These are phyloP conservation scores for Acipenser transmontanus DNA, from an alignment of 2,797 vertebrate species.

Conservation along the genomic window DNA sequence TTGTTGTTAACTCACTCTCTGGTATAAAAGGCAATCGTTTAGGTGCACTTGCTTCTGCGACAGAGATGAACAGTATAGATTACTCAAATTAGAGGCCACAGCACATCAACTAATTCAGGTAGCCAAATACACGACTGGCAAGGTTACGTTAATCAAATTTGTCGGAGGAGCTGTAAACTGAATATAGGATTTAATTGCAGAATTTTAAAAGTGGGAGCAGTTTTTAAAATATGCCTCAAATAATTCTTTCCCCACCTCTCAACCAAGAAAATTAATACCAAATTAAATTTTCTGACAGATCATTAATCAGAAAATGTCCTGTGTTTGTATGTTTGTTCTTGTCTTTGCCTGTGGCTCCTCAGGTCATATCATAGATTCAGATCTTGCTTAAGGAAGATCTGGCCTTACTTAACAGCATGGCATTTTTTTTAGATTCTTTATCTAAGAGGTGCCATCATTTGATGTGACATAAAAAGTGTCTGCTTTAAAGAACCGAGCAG, in stretches of 20 bases:
- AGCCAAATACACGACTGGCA: too few species aligned
- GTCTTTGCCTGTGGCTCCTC: background rate
- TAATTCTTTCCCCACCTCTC: too few species aligned
- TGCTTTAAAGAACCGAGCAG: background rate
- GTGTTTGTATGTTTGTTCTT: background rate
- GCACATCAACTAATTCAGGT: too few species aligned
- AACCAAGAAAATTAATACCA: too few species aligned
- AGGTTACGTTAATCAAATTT: too few species aligned
- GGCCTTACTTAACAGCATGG: background rate
- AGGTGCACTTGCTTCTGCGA: background rate
- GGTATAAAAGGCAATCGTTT: background rate
- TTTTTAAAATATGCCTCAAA: too few species aligned
- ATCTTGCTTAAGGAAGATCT: conserved; percentile 1
- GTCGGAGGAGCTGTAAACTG: too few species aligned
- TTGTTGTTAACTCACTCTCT: background rate
- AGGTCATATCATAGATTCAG: background rate
- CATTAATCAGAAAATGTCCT: too few species aligned
- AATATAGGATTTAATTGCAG: too few species aligned
- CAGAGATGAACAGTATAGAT: background rate
- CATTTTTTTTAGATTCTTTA: too few species aligned
- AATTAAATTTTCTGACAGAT: too few species aligned
- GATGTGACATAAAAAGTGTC: background rate
- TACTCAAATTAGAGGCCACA: background rate
- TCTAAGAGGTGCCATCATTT: background rate
- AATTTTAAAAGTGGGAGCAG: too few species aligned